Evolutionary conservation across 92 coral and sea anemone genomes (phyloP).

Genomic region (Zoanthus sansibaricus): DNA sequence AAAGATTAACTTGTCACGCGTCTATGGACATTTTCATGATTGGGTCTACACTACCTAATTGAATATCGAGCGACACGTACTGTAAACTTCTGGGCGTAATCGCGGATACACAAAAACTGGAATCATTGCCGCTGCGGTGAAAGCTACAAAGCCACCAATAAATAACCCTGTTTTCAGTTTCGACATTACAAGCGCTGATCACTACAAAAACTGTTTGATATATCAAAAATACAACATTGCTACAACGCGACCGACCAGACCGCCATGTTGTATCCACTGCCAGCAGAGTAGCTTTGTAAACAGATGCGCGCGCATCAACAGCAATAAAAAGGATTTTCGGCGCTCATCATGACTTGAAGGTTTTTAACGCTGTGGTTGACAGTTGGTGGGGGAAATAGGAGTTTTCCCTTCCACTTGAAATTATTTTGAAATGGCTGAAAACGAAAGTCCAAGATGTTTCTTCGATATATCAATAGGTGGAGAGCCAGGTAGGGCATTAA

Average conservation of each 20-base stretch:
- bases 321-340: slow-evolving; percentile 25
- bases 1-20: slow-evolving; percentile 28
- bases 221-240: neutral
- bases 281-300: slow-evolving; percentile 44
- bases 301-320: slow-evolving; percentile 35
- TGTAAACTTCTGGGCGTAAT: slow-evolving; percentile 82
- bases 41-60: neutral
- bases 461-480: slow-evolving; percentile 85
- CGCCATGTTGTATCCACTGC: slow-evolving; percentile 52
- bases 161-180: slow-evolving; percentile 80
- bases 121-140: slow-evolving; percentile 82
- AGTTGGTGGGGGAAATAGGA: neutral
- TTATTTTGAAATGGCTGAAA: slow-evolving; percentile 66
- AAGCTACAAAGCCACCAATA: slow-evolving; percentile 86
- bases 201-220: neutral
- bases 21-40: slow-evolving; percentile 9
- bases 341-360: slow-evolving; percentile 23
- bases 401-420: neutral
- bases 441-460: slow-evolving; percentile 78
- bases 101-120: slow-evolving; percentile 92
- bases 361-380: slow-evolving; percentile 19
- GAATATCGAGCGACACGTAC: slow-evolving; percentile 62
- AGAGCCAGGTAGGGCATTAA: slow-evolving; percentile 73
- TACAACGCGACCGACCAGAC: neutral
- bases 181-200: slow-evolving; percentile 54